phyloP scores from a whole-genome alignment of 2,113 vertebrate species.

The Elachura formosa region DNA sequence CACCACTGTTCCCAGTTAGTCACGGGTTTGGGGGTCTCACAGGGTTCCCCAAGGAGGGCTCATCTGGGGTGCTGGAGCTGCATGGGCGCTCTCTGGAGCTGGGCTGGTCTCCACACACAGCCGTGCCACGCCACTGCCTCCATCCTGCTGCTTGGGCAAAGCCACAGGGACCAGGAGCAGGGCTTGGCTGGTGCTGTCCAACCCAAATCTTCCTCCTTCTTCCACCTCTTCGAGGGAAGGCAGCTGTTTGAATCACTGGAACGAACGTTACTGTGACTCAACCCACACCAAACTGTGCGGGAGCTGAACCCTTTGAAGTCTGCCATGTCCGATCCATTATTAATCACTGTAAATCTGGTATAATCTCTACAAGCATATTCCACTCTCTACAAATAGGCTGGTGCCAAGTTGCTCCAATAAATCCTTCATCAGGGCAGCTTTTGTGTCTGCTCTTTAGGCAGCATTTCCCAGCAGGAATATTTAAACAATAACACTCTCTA shows the following conservation, averaged over 20 bases:
- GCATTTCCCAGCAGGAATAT: conserved; percentile 63
- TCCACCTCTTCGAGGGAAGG: not conserved
- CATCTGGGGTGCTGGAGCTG: rapidly evolving
- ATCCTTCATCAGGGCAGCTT: conserved; percentile 39
- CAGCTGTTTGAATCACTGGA: not conserved
- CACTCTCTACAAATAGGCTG: conserved; percentile 39
- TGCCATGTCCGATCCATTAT: conserved; percentile 46
- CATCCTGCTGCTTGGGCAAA: rapidly evolving
- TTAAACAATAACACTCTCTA: conserved; percentile 55
- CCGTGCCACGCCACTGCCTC: rapidly evolving
- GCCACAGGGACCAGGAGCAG: rapidly evolving
- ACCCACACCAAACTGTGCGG: not conserved
- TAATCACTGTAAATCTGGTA: conserved; percentile 70
- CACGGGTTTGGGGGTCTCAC: not conserved
- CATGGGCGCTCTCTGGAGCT: rapidly evolving
- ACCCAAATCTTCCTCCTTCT: too few relatives aligned
- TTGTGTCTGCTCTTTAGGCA: conserved; percentile 28
- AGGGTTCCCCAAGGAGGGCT: not conserved
- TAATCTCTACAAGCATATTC: conserved; percentile 71
- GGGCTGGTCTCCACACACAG: not conserved
- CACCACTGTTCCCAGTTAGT: not conserved
- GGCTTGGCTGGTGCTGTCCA: not conserved
- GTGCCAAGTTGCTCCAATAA: conserved; percentile 57
- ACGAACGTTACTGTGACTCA: not conserved
- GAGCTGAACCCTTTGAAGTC: not conserved